Evolutionary conservation across 2,888 invertebrate genomes (phyloP), one percentile per base, ranked within the genome.

Genomic region (Gastrophysa polygoni): DNA sequence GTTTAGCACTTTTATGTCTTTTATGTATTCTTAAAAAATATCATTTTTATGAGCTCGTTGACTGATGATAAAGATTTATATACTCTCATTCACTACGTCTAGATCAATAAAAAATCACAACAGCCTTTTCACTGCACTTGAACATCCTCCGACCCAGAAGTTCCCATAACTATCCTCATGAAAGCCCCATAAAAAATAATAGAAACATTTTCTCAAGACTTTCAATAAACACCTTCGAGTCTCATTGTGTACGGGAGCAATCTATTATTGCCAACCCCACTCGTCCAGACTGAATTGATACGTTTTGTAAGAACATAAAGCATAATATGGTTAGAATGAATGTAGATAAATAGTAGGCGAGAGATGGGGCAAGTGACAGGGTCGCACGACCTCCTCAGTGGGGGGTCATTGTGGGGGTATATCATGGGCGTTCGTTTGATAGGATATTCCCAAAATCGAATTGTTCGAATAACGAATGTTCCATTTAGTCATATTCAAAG

Each of bases 321-420:
- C 73, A 74, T 75, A 66, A 68, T 66, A 60, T 59, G 63, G 64
- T 64, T 68, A 75, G 38, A 38, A 38, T 38, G 14, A 76, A 78
- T 77, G 77, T 75, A 77, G 73, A 75, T 77, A 77, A 78, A 77
- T 77, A 76, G 74, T 72, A 71, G 77, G 76, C 71, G 74, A 75
- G 73, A 73, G 74, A 72, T 75, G 75, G 73, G 77, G 75, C 77
- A 77, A 75, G 77, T 77, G 77, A 77, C 77, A 75, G 75, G 75
- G 73, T 74, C 73, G 75, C 71, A 68, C 72, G 72, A 73, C 75
- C 75, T 71, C 75, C 71, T 69, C 71, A 69, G 63, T 20, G 48
- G 64, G 65, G 57, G 57, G 59, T 17, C 57, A 47, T 63, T 63
- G 57, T 59, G 57, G 59, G n/a, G 57, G 56, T 50, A 28, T 29